Conservation (phyloP, 2,888 invertebrate species). For the Schizaphis graminum region DNA sequence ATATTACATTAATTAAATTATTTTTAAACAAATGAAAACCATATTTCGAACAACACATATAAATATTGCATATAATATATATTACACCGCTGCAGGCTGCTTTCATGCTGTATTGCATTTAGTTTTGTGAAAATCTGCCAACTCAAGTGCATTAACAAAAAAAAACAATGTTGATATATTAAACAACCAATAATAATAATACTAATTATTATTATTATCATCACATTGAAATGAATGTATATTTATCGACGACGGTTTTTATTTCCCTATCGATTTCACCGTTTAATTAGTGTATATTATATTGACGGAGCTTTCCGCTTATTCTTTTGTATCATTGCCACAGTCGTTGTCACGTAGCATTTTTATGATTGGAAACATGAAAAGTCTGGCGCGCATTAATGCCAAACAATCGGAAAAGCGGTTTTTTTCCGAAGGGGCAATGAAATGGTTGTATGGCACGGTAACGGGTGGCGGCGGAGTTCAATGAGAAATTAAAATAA, state of each 20-base stretch:
- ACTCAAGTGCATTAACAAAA: slow-evolving; percentile 18
- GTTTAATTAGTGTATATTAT: slow-evolving; percentile 53
- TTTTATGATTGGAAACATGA: slow-evolving; percentile 45
- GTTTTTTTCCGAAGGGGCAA: neutral
- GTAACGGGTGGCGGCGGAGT: neutral
- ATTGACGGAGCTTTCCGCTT: neutral
- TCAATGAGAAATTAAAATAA: slow-evolving; percentile 60
- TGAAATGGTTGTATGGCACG: neutral
- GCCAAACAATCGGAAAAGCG: slow-evolving; percentile 16
- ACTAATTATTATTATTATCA: slow-evolving; percentile 17
- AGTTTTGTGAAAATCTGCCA: neutral
- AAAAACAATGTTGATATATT: neutral
- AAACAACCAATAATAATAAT: neutral
- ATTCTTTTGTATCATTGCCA: neutral
- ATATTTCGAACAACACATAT: neutral
- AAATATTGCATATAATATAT: neutral
- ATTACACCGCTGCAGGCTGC: neutral
- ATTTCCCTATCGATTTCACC: neutral
- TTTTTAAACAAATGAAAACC: slow-evolving; percentile 8
- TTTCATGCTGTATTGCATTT: neutral
- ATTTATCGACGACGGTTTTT: neutral
- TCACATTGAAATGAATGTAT: neutral
- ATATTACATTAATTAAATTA: slow-evolving; percentile 3
- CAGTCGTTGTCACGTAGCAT: neutral
- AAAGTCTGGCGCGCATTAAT: slow-evolving; percentile 38